Conservation (phyloP, 2,797 vertebrate species). For the Cossypha niveicapilla region DNA sequence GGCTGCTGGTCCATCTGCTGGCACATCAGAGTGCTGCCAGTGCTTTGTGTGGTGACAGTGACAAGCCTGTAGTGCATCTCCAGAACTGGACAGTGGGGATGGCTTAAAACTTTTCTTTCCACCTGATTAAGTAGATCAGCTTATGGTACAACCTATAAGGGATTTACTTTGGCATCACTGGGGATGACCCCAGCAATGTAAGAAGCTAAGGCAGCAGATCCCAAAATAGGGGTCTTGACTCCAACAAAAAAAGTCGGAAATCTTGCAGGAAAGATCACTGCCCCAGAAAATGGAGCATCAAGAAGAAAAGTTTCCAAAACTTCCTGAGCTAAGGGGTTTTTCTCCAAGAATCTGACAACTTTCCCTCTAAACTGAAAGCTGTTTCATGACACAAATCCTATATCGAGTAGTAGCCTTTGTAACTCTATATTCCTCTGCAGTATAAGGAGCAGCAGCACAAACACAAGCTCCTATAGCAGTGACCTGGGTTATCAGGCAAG, state of each 20-base stretch:
- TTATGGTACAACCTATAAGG: not conserved
- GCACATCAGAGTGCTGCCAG: not conserved
- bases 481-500: constrained; percentile 36
- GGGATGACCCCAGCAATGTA: not conserved
- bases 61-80: rapidly evolving
- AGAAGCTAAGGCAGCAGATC: constrained; percentile 1
- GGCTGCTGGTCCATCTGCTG: not conserved
- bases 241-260: not conserved
- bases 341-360: not conserved
- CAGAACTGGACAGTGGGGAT: not conserved
- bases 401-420: not conserved
- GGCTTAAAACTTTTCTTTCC: not conserved
- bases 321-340: constrained; percentile 14
- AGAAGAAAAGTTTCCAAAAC: constrained; percentile 24
- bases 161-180: not conserved
- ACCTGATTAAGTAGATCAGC: not conserved
- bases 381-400: not conserved
- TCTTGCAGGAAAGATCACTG: not conserved
- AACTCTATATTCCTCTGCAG: not conserved
- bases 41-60: not conserved
- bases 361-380: not conserved
- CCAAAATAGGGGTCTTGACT: constrained; percentile 36
- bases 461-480: not conserved
- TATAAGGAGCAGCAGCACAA: constrained; percentile 12
- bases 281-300: not conserved